These are phyloP conservation scores for Rhimphoctona megacephalus DNA, from an alignment of 2,888 invertebrate genomes.

Conservation along the genomic window DNA sequence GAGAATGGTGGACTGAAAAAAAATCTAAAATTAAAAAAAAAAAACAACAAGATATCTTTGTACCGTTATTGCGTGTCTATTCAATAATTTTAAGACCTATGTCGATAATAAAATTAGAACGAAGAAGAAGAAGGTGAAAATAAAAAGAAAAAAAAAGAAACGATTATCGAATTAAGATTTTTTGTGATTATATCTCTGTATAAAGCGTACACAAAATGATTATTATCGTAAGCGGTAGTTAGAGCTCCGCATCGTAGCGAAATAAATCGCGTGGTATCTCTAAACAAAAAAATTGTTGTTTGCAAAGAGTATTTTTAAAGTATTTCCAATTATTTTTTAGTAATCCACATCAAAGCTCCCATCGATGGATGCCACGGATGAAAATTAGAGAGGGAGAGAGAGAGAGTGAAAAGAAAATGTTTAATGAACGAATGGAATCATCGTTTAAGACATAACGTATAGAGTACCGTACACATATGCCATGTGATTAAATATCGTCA, in stretches of 20 bases:
- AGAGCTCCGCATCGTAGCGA: constrained; percentile 72
- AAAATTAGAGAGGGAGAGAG: constrained; percentile 68
- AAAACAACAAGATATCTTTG: constrained; percentile 73
- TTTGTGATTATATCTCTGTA: constrained; percentile 73
- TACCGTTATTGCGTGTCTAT: constrained; percentile 80
- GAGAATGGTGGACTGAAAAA: constrained; percentile 59
- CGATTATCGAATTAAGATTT: constrained; percentile 70
- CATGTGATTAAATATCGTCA: constrained; percentile 81
- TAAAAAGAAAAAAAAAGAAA: constrained; percentile 47
- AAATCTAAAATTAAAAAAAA: constrained; percentile 41
- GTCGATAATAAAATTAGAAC: constrained; percentile 74
- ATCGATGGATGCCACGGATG: constrained; percentile 71
- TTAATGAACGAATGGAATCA: constrained; percentile 34
- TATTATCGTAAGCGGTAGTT: constrained; percentile 70
- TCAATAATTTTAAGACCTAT: constrained; percentile 76
- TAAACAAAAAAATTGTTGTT: constrained; percentile 75
- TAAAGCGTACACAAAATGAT: constrained; percentile 69
- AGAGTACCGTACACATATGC: constrained; percentile 71
- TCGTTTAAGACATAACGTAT: constrained; percentile 77
- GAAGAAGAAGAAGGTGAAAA: constrained; percentile 42
- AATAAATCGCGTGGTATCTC: constrained; percentile 66
- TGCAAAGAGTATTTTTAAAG: constrained; percentile 84
- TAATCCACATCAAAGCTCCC: constrained; percentile 81
- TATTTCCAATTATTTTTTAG: constrained; percentile 85
- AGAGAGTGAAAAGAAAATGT: constrained; percentile 33